These are phyloP conservation scores for Tiliacea aurago DNA, from an alignment of 2,888 invertebrate genomes.

Conservation along the genomic window DNA sequence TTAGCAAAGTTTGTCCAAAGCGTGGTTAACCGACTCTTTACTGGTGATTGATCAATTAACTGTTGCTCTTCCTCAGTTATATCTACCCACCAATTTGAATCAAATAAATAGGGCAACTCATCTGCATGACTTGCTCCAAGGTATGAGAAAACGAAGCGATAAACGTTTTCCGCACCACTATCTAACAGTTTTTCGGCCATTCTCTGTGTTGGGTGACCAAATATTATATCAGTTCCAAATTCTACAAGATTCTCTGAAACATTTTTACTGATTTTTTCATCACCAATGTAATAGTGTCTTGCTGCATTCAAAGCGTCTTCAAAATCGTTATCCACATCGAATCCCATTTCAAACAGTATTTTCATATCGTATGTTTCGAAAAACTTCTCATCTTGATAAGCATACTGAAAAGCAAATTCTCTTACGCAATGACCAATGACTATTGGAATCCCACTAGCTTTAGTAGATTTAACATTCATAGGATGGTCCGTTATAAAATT, in stretches of 20 bases:
- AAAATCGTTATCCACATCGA: too few species aligned
- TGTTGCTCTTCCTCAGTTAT: conserved; percentile 47
- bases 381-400: conserved; percentile 8
- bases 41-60: conserved; percentile 26
- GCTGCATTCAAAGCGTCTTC: too few species aligned
- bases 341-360: conserved; percentile 26
- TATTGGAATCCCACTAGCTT: conserved; percentile 15
- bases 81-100: background rate
- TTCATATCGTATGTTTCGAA: conserved; percentile 25
- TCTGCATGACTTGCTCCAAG: conserved; percentile 50
- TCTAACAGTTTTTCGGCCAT: conserved; percentile 28
- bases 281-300: too few species aligned
- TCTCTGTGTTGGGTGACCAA: too few species aligned
- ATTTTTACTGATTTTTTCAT: too few species aligned
- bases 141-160: conserved; percentile 44
- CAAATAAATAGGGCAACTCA: conserved; percentile 57
- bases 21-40: conserved; percentile 42
- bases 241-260: too few species aligned
- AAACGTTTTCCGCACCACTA: conserved; percentile 29
- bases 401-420: conserved; percentile 37
- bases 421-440: conserved; percentile 41
- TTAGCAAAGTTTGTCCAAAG: conserved; percentile 68
- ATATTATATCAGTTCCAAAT: too few species aligned
- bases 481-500: conserved; percentile 46
- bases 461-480: too few species aligned